A percentile compares a stretch with the other conserved stretches of the same genome.
These are phyloP conservation scores for Dendrocincla fuliginosa DNA, from an alignment of 2,797 vertebrate genomes.

Conservation along the genomic window DNA sequence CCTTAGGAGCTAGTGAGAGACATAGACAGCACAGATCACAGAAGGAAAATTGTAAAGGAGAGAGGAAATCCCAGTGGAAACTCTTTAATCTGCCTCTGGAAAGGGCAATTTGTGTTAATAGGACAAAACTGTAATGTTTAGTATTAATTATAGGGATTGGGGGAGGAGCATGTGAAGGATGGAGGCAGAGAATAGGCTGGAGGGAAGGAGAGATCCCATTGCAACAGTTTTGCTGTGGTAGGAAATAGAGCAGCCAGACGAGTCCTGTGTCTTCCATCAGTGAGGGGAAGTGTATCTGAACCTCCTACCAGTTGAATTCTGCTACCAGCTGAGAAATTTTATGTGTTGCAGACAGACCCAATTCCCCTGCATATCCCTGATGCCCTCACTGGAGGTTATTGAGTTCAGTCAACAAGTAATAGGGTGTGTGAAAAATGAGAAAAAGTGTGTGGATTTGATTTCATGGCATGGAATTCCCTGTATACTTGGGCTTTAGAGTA, in stretches of 20 bases:
- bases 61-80: constrained; percentile 43
- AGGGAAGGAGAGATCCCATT: neutral
- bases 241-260: neutral
- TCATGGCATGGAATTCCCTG: neutral
- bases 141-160: constrained; percentile 58
- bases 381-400: rapidly evolving
- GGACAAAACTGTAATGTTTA: constrained; percentile 62
- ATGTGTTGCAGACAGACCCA: neutral
- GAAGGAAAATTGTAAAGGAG: constrained; percentile 55
- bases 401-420: neutral
- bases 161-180: constrained; percentile 5
- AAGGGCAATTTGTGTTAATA: constrained; percentile 69
- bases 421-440: neutral
- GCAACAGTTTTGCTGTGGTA: neutral
- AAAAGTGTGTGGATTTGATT: neutral
- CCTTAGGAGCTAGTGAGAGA: constrained; percentile 41
- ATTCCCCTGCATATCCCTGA: neutral
- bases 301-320: neutral
- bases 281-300: neutral
- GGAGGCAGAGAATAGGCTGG: neutral
- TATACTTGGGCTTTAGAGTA: neutral
- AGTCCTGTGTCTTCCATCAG: neutral
- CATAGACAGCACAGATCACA: constrained; percentile 56
- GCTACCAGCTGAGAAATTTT: neutral
- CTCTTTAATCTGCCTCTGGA: constrained; percentile 66